Evolutionary conservation across 2,888 invertebrate genomes (phyloP).

Genomic region (Acholoe squamosa): DNA sequence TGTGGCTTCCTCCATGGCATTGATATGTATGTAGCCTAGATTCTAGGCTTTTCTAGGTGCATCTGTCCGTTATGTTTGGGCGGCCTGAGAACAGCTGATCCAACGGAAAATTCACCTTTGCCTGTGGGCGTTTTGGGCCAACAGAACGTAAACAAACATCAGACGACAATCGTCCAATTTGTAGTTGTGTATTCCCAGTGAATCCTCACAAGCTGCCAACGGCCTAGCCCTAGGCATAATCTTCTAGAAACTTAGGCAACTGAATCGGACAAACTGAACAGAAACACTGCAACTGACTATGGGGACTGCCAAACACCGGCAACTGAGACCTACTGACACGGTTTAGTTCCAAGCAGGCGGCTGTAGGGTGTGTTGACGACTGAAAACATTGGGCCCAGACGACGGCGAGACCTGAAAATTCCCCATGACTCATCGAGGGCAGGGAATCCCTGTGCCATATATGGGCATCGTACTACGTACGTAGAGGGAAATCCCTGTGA

Average conservation of each 20-base stretch:
- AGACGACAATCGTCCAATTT: too few relatives aligned
- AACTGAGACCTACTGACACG: constrained; percentile 59
- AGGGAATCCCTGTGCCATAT: constrained; percentile 45
- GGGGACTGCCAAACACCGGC: constrained; percentile 18
- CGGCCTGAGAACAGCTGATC: not conserved
- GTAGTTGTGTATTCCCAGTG: too few relatives aligned
- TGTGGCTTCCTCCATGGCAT: too few relatives aligned
- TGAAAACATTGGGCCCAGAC: constrained; percentile 53
- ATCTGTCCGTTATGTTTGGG: not conserved
- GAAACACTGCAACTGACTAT: not conserved
- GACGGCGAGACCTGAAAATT: constrained; percentile 52
- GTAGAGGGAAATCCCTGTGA: constrained; percentile 30
- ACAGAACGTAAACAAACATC: not conserved
- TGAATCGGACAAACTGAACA: not conserved
- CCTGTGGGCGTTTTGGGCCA: not conserved
- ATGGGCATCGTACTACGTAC: constrained; percentile 39
- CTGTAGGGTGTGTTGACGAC: constrained; percentile 50
- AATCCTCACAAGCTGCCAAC: too few relatives aligned
- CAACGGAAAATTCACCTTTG: not conserved
- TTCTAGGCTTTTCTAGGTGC: too few relatives aligned
- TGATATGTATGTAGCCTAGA: too few relatives aligned
- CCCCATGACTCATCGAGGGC: constrained; percentile 54
- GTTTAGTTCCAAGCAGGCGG: constrained; percentile 48
- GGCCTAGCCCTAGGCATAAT: too few relatives aligned
- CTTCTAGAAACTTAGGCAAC: not conserved